phyloP scores from a whole-genome alignment of 1,140 invertebrate species.

The Neuroterus valhalla region DNA sequence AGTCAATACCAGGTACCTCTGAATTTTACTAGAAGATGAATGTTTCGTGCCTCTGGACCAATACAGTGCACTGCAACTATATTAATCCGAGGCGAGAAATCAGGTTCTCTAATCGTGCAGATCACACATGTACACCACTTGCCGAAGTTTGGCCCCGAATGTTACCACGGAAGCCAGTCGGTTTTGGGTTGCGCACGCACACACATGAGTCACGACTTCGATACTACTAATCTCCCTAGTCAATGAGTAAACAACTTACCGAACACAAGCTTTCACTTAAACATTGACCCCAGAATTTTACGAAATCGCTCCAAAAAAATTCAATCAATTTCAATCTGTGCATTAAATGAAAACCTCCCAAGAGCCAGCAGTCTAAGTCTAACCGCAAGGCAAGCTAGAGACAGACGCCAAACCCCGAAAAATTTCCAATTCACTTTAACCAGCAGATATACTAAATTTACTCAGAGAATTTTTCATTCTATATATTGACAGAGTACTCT shows the following conservation, averaged over 20 bases:
- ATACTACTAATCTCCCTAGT: slow-evolving; percentile 46
- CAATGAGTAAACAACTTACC: slow-evolving; percentile 42
- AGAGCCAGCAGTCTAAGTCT: slow-evolving; percentile 31
- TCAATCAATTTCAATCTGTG: not conserved
- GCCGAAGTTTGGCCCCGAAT: slow-evolving; percentile 40
- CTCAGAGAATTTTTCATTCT: too few species aligned
- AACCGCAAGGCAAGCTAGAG: slow-evolving; percentile 43
- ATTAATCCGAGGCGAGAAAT: slow-evolving; percentile 47
- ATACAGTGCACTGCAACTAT: slow-evolving; percentile 44
- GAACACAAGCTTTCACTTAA: slow-evolving; percentile 48
- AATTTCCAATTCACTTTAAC: slow-evolving; percentile 6
- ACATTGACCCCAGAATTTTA: slow-evolving; percentile 45
- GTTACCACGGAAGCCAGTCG: slow-evolving; percentile 44
- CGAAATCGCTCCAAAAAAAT: slow-evolving; percentile 33
- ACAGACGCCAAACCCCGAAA: slow-evolving; percentile 41
- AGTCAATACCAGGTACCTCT: slow-evolving; percentile 46
- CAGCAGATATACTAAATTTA: too few species aligned
- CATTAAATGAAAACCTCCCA: slow-evolving; percentile 11
- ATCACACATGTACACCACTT: slow-evolving; percentile 50
- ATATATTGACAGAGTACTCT: too few species aligned
- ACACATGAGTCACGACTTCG: slow-evolving; percentile 39
- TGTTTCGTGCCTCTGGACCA: slow-evolving; percentile 51
- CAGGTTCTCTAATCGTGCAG: slow-evolving; percentile 39
- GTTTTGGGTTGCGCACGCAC: slow-evolving; percentile 48
- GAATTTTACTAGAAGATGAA: slow-evolving; percentile 43